Evolutionary conservation across 2,888 invertebrate genomes (phyloP).

Genomic region (Loripinus fragilis): DNA sequence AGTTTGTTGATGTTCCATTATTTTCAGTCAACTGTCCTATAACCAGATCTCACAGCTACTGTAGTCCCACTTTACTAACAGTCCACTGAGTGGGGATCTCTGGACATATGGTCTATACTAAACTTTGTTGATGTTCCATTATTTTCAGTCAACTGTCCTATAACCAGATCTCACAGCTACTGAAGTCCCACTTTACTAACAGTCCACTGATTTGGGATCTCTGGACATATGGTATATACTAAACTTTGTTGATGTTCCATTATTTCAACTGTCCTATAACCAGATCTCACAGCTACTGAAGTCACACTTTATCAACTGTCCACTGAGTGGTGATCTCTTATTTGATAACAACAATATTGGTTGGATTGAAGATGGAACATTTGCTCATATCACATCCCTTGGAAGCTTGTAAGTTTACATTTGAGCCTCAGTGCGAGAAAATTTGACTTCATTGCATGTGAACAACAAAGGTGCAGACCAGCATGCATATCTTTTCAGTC

Average conservation of each 20-base stretch:
- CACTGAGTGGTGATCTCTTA: slow-evolving; percentile 22
- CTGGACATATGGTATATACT: no score
- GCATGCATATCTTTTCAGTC: no score
- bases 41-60: slow-evolving; percentile 48
- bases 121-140: no score
- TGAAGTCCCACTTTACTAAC: slow-evolving; percentile 19
- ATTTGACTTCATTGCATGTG: no score
- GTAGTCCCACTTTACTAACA: slow-evolving; percentile 17
- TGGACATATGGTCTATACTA: no score
- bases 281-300: slow-evolving; percentile 34
- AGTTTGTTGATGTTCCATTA: no score
- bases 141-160: slow-evolving; percentile 28
- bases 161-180: slow-evolving; percentile 48
- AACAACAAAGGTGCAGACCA: no score
- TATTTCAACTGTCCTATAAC: slow-evolving; percentile 41
- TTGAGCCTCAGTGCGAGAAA: no score
- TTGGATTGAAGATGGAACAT: slow-evolving; percentile 63
- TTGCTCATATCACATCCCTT: slow-evolving; percentile 54
- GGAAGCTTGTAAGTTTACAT: slow-evolving; percentile 39
- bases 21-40: slow-evolving; percentile 27
- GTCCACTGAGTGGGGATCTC: no score
- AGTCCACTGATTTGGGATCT: no score
- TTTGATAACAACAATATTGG: slow-evolving; percentile 57
- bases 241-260: no score
- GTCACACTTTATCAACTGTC: slow-evolving; percentile 17